These are phyloP conservation scores for Leptinotarsa texana DNA, from an alignment of 1,140 invertebrate species.

Conservation along the genomic window DNA sequence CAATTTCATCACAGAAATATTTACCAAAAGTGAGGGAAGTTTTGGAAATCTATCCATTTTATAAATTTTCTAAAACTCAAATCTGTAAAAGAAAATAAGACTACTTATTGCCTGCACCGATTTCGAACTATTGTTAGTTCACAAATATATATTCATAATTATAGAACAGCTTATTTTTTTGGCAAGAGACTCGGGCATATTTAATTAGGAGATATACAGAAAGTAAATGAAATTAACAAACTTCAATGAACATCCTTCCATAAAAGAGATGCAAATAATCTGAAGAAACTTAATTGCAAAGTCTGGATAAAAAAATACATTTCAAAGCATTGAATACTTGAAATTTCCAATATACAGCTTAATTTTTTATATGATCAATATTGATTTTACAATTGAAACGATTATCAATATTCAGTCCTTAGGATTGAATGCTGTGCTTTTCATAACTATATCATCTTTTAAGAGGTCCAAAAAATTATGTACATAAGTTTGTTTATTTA, in stretches of 20 bases:
- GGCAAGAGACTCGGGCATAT: not conserved
- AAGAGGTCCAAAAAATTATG: no score
- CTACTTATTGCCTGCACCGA: not conserved
- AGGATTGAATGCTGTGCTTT: no score
- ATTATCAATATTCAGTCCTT: no score
- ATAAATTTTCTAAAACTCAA: not conserved
- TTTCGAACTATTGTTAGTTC: not conserved
- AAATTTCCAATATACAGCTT: no score
- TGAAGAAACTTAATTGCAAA: not conserved
- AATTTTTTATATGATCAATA: no score
- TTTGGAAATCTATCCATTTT: not conserved
- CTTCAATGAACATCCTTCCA: not conserved
- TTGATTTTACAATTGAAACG: no score
- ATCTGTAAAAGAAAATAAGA: not conserved
- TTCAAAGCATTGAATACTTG: no score
- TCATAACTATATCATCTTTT: no score
- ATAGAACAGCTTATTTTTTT: not conserved
- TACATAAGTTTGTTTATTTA: no score
- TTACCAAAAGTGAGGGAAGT: not conserved
- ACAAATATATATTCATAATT: not conserved
- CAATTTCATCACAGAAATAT: not conserved
- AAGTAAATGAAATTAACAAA: not conserved
- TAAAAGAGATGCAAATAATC: not conserved
- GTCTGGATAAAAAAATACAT: not conserved
- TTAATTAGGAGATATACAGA: not conserved